These are phyloP conservation scores for Falcaria lacertinaria DNA, from an alignment of 2,888 invertebrate genomes.

Conservation along the genomic window DNA sequence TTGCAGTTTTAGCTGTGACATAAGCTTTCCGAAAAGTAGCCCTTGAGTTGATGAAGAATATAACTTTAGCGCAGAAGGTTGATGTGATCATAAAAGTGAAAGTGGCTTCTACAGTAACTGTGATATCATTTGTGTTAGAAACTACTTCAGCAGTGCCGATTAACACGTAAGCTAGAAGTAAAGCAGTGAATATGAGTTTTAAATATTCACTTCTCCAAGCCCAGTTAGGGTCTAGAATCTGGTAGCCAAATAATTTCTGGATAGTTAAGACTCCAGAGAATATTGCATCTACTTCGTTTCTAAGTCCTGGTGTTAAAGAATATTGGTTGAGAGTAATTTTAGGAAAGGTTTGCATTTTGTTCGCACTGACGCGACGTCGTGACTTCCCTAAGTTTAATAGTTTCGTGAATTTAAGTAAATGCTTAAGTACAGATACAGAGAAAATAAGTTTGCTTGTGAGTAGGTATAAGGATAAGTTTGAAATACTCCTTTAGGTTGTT, in stretches of 20 bases:
- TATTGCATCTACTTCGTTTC: constrained; percentile 41
- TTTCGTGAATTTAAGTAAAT: constrained; percentile 10
- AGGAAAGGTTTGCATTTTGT: constrained; percentile 32
- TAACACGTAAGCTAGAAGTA: constrained; percentile 41
- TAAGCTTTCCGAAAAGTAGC: constrained; percentile 37
- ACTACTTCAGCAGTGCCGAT: constrained; percentile 46
- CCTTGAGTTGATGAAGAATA: constrained; percentile 32
- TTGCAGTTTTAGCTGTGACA: constrained; percentile 34
- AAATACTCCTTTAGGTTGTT: neutral
- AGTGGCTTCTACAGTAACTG: constrained; percentile 41
- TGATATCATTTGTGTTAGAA: constrained; percentile 25
- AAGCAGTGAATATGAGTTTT: constrained; percentile 28
- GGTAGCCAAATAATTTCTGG: constrained; percentile 46
- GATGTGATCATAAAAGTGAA: constrained; percentile 41
- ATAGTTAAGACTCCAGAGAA: constrained; percentile 29
- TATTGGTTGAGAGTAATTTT: constrained; percentile 22
- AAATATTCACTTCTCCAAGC: constrained; percentile 32
- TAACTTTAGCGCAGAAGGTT: constrained; percentile 34
- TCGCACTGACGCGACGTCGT: constrained; percentile 12
- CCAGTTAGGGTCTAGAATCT: constrained; percentile 54
- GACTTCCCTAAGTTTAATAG: constrained; percentile 3
- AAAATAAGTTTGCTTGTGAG: neutral
- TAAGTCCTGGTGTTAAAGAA: constrained; percentile 40
- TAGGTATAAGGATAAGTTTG: no score
- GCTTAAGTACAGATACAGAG: constrained; percentile 16